Evolutionary conservation across 2,888 invertebrate genomes (phyloP).

Genomic region (Cantharis nigra): DNA sequence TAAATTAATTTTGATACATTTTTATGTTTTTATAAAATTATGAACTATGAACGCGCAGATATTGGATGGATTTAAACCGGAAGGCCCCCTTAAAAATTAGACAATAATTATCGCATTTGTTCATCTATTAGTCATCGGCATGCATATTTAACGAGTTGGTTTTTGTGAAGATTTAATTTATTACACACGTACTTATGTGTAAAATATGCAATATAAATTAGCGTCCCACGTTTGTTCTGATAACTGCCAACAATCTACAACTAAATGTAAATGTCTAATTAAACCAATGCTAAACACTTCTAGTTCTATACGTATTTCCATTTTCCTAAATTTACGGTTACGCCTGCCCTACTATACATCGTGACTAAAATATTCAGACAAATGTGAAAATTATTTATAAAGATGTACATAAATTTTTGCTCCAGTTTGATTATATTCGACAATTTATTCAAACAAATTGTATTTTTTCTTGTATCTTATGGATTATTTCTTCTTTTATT

Average conservation of each 20-base stretch:
- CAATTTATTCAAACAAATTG: neutral
- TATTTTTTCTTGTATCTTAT: neutral
- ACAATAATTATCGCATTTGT: constrained; percentile 9
- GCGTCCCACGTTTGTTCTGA: constrained; percentile 45
- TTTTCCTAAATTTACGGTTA: constrained; percentile 33
- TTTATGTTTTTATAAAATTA: too few species aligned
- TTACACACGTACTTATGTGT: constrained; percentile 30
- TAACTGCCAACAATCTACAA: constrained; percentile 45
- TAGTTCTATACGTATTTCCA: constrained; percentile 20
- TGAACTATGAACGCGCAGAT: neutral
- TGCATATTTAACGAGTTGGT: constrained; percentile 13
- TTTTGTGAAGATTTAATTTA: constrained; percentile 31
- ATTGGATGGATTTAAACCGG: neutral
- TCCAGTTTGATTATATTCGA: neutral
- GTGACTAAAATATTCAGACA: constrained; percentile 23
- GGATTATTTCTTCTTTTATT: neutral
- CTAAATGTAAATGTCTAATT: constrained; percentile 47
- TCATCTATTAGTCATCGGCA: neutral
- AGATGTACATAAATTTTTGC: neutral
- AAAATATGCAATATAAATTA: constrained; percentile 42
- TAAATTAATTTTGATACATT: too few species aligned
- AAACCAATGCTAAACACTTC: constrained; percentile 38
- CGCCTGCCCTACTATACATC: constrained; percentile 25
- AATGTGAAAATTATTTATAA: constrained; percentile 21
- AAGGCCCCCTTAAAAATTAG: neutral